Base-by-base conservation (phyloP, 2,797 vertebrate species). In the Lutjanus campechanus region DNA sequence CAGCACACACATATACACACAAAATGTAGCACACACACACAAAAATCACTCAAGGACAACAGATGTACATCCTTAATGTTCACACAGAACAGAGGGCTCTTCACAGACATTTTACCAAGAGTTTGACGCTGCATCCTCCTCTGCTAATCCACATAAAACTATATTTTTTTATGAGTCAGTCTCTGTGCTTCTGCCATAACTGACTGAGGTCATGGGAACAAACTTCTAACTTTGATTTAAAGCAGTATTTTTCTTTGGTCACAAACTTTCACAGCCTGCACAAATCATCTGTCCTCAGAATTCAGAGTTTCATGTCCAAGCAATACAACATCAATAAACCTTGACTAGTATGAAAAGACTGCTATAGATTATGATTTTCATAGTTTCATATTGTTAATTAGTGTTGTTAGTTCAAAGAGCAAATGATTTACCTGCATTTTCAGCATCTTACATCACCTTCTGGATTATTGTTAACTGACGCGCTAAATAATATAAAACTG, bases 31-130 rank as follows among this genome's bases (percentile, higher is more conserved):
- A 16, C 10, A 55, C 36, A 47, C 7, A 53, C 43, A 81, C 46
- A 58, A 20, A 64, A 69, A n/a, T 11, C 15, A 74, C 13, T 68
- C 50, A 83, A 68, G 76, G 65, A 63, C 69, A 63, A 50, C 19
- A 60, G 56, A 46, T 50, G 59, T 59, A 73, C 40, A 19, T 66
- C 17, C 17, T 20, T 46, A 17, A 49, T 60, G 25, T 70, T 19
- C 59, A 70, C 17, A 73, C 12, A 36, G 5, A 44, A 10, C 12
- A 50, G 8, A 17, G 11, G 47, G 53, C 47, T 83, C 73, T 55
- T 13, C 54, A 60, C 50, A 59, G 20, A 69, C n/a, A 68, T 69
- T 15, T 5, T 29, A 36, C 54, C 5, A 15, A 60, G 36, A 77
- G 9, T 79, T 56, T 64, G 19, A 72, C 15, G 5, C 58, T 10